These are phyloP conservation scores for Notothenia coriiceps DNA, from an alignment of 2,113 vertebrate species.

Conservation along the genomic window DNA sequence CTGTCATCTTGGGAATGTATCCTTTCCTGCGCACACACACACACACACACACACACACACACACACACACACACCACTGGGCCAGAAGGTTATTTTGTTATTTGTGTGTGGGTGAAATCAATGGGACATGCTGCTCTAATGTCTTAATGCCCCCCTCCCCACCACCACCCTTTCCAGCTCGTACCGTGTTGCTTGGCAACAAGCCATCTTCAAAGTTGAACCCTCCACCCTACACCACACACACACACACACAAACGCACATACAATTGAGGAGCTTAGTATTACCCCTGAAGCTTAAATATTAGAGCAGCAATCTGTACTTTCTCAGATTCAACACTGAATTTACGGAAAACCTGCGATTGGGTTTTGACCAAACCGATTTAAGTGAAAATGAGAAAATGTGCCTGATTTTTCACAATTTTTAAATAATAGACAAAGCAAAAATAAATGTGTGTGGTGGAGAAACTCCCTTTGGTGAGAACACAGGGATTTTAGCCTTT, in stretches of 20 bases:
- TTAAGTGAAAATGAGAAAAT: no score
- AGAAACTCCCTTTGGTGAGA: no score
- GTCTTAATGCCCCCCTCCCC: slow-evolving; percentile 32
- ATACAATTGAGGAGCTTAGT: slow-evolving; percentile 16
- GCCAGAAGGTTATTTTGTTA: slow-evolving; percentile 43
- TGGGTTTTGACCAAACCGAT: no score
- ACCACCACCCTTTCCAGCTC: slow-evolving; percentile 17
- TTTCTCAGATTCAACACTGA: neutral
- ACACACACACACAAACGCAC: neutral
- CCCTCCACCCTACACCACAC: slow-evolving; percentile 12
- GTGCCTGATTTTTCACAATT: no score
- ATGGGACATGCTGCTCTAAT: slow-evolving; percentile 49
- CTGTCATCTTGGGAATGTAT: slow-evolving; percentile 99
- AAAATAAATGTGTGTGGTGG: no score
- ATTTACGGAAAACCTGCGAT: no score
- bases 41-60: neutral
- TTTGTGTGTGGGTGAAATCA: slow-evolving; percentile 54
- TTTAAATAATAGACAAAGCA: no score
- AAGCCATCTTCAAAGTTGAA: slow-evolving; percentile 61
- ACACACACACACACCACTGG: neutral
- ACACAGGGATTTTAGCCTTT: no score
- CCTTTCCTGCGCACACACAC: slow-evolving; percentile 77
- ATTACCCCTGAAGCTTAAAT: slow-evolving; percentile 23
- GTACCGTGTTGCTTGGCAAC: slow-evolving; percentile 74
- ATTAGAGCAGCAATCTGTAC: slow-evolving; percentile 21